Percentiles rank a stretch among this genome's conserved stretches.
Evolutionary conservation across 1,140 invertebrate species (phyloP).

Genomic region (Paraescarpia echinospica): DNA sequence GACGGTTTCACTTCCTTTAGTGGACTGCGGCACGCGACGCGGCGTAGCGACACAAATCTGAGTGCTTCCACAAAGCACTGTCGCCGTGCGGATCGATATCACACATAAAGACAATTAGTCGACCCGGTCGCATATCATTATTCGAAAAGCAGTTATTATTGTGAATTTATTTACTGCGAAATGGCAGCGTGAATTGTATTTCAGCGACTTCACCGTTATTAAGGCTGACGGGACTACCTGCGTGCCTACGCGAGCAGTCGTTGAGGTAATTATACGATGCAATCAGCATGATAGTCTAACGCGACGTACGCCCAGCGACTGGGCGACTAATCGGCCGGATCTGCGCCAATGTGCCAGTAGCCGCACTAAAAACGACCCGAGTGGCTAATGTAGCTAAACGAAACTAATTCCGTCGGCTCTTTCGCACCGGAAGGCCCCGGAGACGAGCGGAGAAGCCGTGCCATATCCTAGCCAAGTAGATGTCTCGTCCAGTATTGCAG

Average conservation of each 20-base stretch:
- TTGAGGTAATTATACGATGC: not conserved
- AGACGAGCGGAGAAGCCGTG: not conserved
- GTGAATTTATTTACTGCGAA: not conserved
- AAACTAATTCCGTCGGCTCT: not conserved
- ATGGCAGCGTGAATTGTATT: not conserved
- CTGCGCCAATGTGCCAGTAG: not conserved
- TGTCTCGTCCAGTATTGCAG: not conserved
- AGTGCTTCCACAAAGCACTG: not conserved
- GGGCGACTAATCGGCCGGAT: not conserved
- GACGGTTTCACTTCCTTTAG: not conserved
- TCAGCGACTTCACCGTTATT: not conserved
- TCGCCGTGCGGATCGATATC: not conserved
- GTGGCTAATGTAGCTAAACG: constrained; percentile 2
- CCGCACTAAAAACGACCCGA: not conserved
- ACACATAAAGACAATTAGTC: not conserved
- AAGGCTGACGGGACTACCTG: not conserved
- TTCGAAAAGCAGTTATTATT: not conserved
- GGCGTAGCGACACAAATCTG: not conserved
- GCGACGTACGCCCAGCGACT: not conserved
- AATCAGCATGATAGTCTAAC: not conserved
- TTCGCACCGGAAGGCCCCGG: not conserved
- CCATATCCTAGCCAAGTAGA: not conserved
- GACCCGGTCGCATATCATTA: not conserved
- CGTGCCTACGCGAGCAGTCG: not conserved
- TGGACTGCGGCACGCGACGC: not conserved